phyloP scores from a whole-genome alignment of 2,888 invertebrate species.

The Alloscopus bannaensis region DNA sequence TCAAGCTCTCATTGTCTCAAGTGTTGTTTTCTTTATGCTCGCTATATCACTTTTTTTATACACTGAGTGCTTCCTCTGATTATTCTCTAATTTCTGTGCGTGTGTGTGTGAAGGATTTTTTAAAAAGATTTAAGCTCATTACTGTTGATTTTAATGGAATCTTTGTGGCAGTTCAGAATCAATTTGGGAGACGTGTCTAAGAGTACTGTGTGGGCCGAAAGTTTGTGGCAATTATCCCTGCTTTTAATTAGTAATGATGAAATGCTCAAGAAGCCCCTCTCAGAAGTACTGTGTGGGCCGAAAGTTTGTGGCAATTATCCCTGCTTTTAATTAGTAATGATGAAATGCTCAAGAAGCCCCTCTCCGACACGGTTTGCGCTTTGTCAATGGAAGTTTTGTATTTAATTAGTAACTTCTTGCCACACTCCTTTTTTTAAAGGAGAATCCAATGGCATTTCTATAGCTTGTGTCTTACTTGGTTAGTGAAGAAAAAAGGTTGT shows the following conservation, averaged over 20 bases:
- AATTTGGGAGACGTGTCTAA: conserved; percentile 20
- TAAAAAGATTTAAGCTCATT: conserved; percentile 33
- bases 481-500: too few relatives aligned
- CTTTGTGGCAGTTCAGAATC: conserved; percentile 17
- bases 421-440: too few relatives aligned
- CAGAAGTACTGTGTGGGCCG: neutral
- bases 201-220: neutral
- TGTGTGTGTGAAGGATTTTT: neutral
- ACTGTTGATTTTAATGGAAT: conserved; percentile 37
- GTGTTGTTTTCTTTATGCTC: neutral
- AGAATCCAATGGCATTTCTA: too few relatives aligned
- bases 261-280: neutral
- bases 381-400: conserved; percentile 21
- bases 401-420: conserved; percentile 24
- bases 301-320: conserved; percentile 17
- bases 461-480: too few relatives aligned
- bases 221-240: conserved; percentile 18
- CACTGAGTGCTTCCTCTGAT: neutral
- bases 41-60: neutral
- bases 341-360: neutral
- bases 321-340: conserved; percentile 34
- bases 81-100: neutral
- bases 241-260: conserved; percentile 31
- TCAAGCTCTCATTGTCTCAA: conserved; percentile 16
- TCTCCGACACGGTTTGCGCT: conserved; percentile 1